Base-by-base conservation (phyloP, 2,113 vertebrate genomes). In the Oreotrochilus melanogaster region DNA sequence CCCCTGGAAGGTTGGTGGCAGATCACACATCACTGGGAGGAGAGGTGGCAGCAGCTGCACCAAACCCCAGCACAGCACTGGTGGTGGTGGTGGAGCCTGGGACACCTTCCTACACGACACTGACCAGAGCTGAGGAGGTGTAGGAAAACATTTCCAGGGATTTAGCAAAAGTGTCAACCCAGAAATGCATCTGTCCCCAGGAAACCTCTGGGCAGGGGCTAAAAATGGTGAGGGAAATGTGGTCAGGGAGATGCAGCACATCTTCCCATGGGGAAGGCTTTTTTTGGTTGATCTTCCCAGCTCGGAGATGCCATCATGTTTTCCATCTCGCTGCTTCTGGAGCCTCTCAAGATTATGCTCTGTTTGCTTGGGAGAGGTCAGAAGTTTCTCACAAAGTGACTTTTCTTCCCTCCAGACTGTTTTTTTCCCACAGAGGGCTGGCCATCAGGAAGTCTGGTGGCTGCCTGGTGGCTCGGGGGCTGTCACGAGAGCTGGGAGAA, bases 401-500 rank as follows among this genome's bases (percentile, higher is more conserved):
- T 78, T 89, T 85, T 91, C 86, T 88, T 78, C 65, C 65, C 71
- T 53, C 27, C 76, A 27, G 56, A 13, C 57, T 70, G 21, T 51
- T 96, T 91, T 91, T 81, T 81, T 2, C 25, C 51, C 11, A 21
- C 0, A 0, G 6, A 28, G 9, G 42, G 31, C 10, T 0, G 1
- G 30, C 0, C 1, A 76, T 62, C 62, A 92, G 86, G 71, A 95
- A 86, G 64, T 33, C 72, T 19, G 66, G 19, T 70, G 43, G 39
- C 66, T 76, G 66, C 14, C 22, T 1, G 1, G 37, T 15, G 1
- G 11, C 57, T 66, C 2, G 4, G 4, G 1, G n/a, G 28, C 58
- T n/a, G 42, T 86, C 72, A 86, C 18, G 11, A 92, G 78, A 30
- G 60, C 45, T 31, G 43, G 31, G 43, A 78, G 45, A 56, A 71